A percentile compares a stretch with the other conserved stretches of the same genome.
These are phyloP conservation scores for Raphicerus campestris DNA, from an alignment of 2,113 vertebrate species.

Conservation along the genomic window DNA sequence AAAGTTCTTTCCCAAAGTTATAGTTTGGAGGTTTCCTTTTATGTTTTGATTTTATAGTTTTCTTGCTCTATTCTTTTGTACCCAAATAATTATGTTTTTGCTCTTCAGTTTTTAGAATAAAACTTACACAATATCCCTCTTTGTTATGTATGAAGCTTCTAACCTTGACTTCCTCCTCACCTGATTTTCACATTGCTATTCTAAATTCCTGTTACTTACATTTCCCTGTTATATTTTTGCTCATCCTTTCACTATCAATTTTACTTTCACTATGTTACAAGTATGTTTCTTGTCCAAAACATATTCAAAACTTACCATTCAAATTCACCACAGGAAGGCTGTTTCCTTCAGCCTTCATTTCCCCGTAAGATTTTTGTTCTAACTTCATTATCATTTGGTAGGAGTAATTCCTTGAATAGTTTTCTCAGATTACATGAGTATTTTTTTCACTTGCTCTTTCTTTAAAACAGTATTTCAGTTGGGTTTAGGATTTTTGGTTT, in stretches of 20 bases:
- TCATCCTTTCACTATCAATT: background rate
- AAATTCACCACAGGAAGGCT: background rate
- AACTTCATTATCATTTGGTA: background rate
- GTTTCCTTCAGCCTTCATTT: background rate
- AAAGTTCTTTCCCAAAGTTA: background rate
- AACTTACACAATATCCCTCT: background rate
- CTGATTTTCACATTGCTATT: background rate
- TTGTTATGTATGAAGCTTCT: background rate
- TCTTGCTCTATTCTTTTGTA: background rate
- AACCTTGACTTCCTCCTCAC: background rate
- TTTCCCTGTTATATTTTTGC: background rate
- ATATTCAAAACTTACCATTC: background rate
- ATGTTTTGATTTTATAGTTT: background rate
- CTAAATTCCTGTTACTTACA: background rate
- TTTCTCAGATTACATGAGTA: background rate
- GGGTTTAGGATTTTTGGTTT: background rate
- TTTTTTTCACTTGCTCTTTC: background rate
- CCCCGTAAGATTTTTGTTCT: background rate
- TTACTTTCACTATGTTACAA: background rate
- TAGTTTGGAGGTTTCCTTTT: background rate
- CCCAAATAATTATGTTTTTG: background rate
- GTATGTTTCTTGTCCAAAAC: background rate
- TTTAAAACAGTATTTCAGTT: background rate
- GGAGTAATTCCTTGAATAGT: background rate
- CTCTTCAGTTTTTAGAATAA: background rate